These are phyloP conservation scores for Brachypalpus laphriformis DNA, from an alignment of 2,888 invertebrate species.

Conservation along the genomic window DNA sequence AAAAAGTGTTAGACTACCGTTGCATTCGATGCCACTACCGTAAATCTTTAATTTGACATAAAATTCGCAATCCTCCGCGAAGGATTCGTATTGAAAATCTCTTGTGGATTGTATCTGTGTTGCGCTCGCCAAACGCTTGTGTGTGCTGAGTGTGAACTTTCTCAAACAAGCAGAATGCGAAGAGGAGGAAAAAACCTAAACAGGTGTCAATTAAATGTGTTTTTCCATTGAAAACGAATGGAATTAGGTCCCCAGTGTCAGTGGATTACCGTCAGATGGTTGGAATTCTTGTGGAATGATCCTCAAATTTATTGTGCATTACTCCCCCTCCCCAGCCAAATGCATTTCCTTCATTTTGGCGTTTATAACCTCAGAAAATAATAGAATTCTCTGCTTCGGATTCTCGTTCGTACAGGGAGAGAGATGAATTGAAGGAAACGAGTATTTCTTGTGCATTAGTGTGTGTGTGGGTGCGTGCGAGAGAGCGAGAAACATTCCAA, in stretches of 20 bases:
- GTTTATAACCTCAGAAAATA: conserved; percentile 59
- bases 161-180: conserved; percentile 58
- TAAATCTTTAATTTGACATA: conserved; percentile 34
- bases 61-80: conserved; percentile 19
- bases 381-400: conserved; percentile 24
- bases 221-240: conserved; percentile 51
- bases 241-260: conserved; percentile 31
- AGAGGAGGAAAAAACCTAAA: conserved; percentile 50
- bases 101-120: conserved; percentile 59
- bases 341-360: conserved; percentile 57
- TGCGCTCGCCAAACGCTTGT: conserved; percentile 58
- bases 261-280: conserved; percentile 13
- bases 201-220: conserved; percentile 72
- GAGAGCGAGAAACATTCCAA: conserved; percentile 61
- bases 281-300: conserved; percentile 38
- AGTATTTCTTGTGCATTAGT: conserved; percentile 42
- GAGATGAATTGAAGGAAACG: conserved; percentile 42
- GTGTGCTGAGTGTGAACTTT: conserved; percentile 58
- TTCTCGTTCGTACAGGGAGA: conserved; percentile 43
- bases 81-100: conserved; percentile 15
- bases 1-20: conserved; percentile 54
- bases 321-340: not conserved
- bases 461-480: conserved; percentile 32
- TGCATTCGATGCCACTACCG: conserved; percentile 15
- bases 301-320: conserved; percentile 2